These are phyloP conservation scores for Blastobasis adustella DNA, from an alignment of 2,888 invertebrate species.

Conservation along the genomic window DNA sequence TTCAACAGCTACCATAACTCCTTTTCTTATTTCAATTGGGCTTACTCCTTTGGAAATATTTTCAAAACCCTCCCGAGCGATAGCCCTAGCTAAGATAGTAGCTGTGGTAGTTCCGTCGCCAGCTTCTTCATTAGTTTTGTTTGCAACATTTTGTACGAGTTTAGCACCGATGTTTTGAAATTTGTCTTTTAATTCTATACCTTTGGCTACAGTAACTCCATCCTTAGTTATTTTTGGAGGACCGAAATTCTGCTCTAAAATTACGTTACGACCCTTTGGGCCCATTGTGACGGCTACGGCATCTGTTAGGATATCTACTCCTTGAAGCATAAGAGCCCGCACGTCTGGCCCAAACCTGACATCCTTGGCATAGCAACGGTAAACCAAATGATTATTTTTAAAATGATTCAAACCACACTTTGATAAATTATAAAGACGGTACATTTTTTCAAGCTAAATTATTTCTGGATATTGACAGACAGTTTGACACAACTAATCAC, in stretches of 20 bases:
- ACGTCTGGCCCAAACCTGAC: slow-evolving; percentile 97
- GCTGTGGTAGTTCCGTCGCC: slow-evolving; percentile 99
- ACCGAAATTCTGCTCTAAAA: slow-evolving; percentile 98
- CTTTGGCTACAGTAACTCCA: slow-evolving; percentile 99
- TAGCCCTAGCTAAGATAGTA: slow-evolving; percentile 96
- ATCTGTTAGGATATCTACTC: slow-evolving; percentile 97
- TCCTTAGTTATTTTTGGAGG: slow-evolving; percentile 99
- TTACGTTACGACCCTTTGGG: slow-evolving; percentile 98
- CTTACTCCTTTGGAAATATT: slow-evolving; percentile 97
- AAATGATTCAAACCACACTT: slow-evolving; percentile 13
- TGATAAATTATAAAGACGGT: slow-evolving; percentile 21
- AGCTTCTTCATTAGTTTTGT: slow-evolving; percentile 99
- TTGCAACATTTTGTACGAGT: slow-evolving; percentile 99
- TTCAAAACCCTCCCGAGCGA: slow-evolving; percentile 99
- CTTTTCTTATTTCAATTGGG: slow-evolving; percentile 94
- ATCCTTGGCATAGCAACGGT: slow-evolving; percentile 87
- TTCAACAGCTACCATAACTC: slow-evolving; percentile 96
- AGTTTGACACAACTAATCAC: no score
- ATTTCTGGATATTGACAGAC: no score
- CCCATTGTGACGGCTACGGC: slow-evolving; percentile 99
- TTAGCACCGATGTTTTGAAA: slow-evolving; percentile 99
- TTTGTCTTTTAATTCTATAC: slow-evolving; percentile 96
- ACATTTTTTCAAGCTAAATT: slow-evolving; percentile 24
- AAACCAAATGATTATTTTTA: slow-evolving; percentile 14
- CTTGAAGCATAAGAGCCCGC: slow-evolving; percentile 95